Base-by-base conservation (phyloP, 2,113 vertebrate species). In the Ardeotis arabs region DNA sequence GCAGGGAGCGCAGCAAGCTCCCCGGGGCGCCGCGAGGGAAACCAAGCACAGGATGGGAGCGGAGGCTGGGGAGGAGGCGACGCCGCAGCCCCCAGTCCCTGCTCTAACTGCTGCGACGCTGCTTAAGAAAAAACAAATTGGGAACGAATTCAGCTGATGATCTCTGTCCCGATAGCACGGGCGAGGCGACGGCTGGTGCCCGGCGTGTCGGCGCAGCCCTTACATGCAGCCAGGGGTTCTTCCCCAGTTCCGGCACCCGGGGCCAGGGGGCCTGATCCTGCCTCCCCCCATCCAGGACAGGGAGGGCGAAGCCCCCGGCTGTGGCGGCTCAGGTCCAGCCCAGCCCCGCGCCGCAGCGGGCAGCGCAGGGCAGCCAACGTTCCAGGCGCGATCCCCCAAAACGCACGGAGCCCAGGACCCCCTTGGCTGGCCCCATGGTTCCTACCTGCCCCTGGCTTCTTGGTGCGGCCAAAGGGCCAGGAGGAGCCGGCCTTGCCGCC, bases 361-460 rank as follows among this genome's bases (percentile, higher is more conserved):
- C 9, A 28, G 7, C 29, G 19, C n/a, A 3, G 33, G 22, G 16
- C 4, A 14, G 10, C 11, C 1, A 94, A 90, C 90, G 84, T 80
- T 70, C 60, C 64, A 8, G 1, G 20, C 3, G 8, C 5, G 0
- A 49, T 7, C 27, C 45, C 31, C 33, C 3, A 2, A 10, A 44
- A 35, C 10, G 2, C 52, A 25, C 45, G 14, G 41, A 44, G 41
- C 41, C 41, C 41, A 16, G 41, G 41, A 44, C 41, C 41, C 41
- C 41, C 41, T 44, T 14, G 41, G 41, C 14, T 14, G 14, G 41
- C 41, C 74, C 59, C 87, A 14, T 0, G 0, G 82, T 79, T 84
- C 95, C 96, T 98, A 99, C 99, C 99, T 99, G 98, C 92, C 97
- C 96, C 97, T 4, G 80, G 66, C 94, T 98, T 98, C 70, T 98